These are phyloP conservation scores for Beris chalybata DNA, from an alignment of 2,888 invertebrate species.

Conservation along the genomic window DNA sequence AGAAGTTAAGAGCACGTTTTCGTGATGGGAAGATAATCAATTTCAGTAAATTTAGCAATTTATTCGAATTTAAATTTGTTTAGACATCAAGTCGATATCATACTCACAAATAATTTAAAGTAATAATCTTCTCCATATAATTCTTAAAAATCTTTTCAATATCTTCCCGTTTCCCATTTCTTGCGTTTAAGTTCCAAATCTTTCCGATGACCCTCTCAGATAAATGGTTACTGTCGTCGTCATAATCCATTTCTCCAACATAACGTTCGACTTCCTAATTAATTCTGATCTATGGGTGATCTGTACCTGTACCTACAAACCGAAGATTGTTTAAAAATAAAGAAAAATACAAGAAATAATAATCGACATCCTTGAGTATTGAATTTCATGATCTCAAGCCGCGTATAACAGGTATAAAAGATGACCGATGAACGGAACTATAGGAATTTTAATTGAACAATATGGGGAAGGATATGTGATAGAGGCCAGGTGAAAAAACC, in stretches of 20 bases:
- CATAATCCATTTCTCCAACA: neutral
- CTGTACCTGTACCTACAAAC: neutral
- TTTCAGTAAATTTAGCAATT: too few species aligned
- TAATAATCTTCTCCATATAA: too few species aligned
- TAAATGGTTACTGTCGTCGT: constrained; percentile 23
- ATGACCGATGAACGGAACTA: constrained; percentile 30
- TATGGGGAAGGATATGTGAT: constrained; percentile 25
- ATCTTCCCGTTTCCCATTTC: too few species aligned
- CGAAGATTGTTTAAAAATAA: too few species aligned
- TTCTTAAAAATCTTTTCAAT: too few species aligned
- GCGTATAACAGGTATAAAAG: constrained; percentile 19
- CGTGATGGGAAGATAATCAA: too few species aligned
- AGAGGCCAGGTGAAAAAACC: constrained; percentile 12
- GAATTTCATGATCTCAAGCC: constrained; percentile 28
- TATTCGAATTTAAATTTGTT: too few species aligned
- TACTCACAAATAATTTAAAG: too few species aligned
- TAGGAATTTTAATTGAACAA: constrained; percentile 27
- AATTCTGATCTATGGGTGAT: constrained; percentile 22
- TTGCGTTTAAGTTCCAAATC: too few species aligned
- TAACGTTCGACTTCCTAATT: constrained; percentile 25
- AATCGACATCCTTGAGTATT: constrained; percentile 27
- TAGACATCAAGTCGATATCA: too few species aligned
- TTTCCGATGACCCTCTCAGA: neutral
- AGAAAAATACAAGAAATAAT: constrained; percentile 1
- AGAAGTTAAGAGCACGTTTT: too few species aligned